Percentiles rank a stretch among this genome's conserved stretches.
Evolutionary conservation across 2,888 invertebrate genomes (phyloP).

Genomic region (Tortrix viridana): DNA sequence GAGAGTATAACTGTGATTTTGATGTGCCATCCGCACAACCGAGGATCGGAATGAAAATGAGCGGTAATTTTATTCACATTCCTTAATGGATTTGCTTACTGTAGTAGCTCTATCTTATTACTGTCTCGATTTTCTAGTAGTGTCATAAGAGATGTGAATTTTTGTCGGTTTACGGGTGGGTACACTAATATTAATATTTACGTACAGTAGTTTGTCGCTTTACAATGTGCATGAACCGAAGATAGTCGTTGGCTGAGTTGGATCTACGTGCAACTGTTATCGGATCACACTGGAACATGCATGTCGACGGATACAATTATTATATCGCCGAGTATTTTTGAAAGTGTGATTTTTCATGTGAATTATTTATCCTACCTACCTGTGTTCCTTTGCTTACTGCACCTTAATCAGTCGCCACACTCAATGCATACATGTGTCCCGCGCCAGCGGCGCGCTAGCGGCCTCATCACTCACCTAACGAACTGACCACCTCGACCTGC

Average conservation of each 20-base stretch:
- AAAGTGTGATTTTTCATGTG: constrained; percentile 80
- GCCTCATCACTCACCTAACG: constrained; percentile 8
- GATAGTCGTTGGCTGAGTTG: constrained; percentile 70
- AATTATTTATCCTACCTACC: constrained; percentile 75
- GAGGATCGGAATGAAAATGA: constrained; percentile 70
- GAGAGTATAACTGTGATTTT: constrained; percentile 65
- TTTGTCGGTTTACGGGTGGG: constrained; percentile 80
- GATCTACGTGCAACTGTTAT: constrained; percentile 59
- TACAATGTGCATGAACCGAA: constrained; percentile 78
- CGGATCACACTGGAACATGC: constrained; percentile 69
- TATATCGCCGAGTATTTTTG: constrained; percentile 71
- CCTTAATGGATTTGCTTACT: constrained; percentile 82
- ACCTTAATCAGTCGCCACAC: constrained; percentile 57
- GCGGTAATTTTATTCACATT: constrained; percentile 81
- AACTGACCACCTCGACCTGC: constrained; percentile 27
- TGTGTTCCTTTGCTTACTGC: constrained; percentile 78
- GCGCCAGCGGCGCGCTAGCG: constrained; percentile 7
- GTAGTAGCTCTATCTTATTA: constrained; percentile 82
- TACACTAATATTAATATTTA: constrained; percentile 82
- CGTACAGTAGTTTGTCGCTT: constrained; percentile 83
- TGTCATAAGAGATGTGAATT: constrained; percentile 72
- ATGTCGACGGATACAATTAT: constrained; percentile 64
- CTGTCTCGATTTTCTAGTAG: constrained; percentile 82
- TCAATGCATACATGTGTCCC: constrained; percentile 46
- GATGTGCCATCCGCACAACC: constrained; percentile 74